Conservation (phyloP, 2,797 vertebrate genomes). For the Buceros bicornis region DNA sequence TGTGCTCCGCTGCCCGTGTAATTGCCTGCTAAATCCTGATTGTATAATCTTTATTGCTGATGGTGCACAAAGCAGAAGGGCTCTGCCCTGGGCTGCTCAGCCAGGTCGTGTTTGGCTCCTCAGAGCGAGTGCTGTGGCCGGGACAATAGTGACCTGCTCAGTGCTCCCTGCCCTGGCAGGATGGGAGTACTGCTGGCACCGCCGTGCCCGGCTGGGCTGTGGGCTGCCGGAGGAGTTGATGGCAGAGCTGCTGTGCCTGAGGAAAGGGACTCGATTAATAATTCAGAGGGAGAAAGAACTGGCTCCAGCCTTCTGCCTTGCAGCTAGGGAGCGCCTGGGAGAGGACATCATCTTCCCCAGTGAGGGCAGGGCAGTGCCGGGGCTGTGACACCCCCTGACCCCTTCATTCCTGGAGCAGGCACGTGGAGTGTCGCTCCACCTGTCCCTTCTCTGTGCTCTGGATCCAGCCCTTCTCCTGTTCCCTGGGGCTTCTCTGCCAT, state of each 20-base stretch:
- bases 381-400: not conserved
- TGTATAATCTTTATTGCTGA: not conserved
- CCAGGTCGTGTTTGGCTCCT: not conserved
- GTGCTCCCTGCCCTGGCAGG: not conserved
- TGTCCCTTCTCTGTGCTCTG: not conserved
- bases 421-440: not conserved
- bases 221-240: not conserved
- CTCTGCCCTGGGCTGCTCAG: not conserved
- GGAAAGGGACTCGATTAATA: constrained; percentile 22
- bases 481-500: not conserved
- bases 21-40: not conserved
- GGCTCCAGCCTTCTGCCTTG: not conserved
- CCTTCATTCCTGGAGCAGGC: not conserved
- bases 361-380: not conserved
- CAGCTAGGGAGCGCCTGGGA: not conserved
- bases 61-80: not conserved
- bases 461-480: not conserved
- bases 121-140: not conserved
- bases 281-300: constrained; percentile 16
- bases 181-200: not conserved
- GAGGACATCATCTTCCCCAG: not conserved
- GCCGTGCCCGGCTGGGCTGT: not conserved
- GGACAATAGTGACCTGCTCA: rapidly evolving
- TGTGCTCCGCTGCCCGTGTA: not conserved
- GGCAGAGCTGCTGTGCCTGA: not conserved